Evolutionary conservation across 2,888 invertebrate species (phyloP).

Genomic region (Azorinus chamasolen): DNA sequence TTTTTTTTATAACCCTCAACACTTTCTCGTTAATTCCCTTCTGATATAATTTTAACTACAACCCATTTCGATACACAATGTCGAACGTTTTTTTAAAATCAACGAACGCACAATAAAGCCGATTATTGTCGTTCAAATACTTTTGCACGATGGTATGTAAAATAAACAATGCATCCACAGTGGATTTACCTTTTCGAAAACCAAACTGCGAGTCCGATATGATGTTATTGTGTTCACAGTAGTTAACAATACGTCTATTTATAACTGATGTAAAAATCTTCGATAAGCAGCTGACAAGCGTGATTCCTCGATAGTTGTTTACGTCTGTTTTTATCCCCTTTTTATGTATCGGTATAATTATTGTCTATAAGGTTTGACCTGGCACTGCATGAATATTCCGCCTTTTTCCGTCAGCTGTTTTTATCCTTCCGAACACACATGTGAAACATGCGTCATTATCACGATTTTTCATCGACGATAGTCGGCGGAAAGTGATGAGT

Average conservation of each 20-base stretch:
- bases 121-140: background rate
- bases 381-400: no score
- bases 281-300: no score
- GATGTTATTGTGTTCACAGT: slow-evolving; percentile 7
- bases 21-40: slow-evolving; percentile 15
- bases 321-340: slow-evolving; percentile 14
- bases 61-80: slow-evolving; percentile 18
- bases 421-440: no score
- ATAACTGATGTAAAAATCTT: slow-evolving; percentile 34
- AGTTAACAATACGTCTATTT: slow-evolving; percentile 25
- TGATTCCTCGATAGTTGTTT: slow-evolving; percentile 34
- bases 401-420: no score
- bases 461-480: no score
- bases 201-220: slow-evolving; percentile 22
- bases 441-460: no score
- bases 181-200: slow-evolving; percentile 17
- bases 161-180: slow-evolving; percentile 18
- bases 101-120: slow-evolving; percentile 9
- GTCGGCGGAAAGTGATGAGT: no score
- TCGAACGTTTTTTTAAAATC: slow-evolving; percentile 27
- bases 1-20: background rate
- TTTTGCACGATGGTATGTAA: slow-evolving; percentile 1
- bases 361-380: no score
- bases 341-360: no score
- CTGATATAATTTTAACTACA: slow-evolving; percentile 22